A percentile compares a stretch with the other conserved stretches of the same genome.
Conservation (phyloP, 1,140 invertebrate species). For the Trichonephila clavipes region DNA sequence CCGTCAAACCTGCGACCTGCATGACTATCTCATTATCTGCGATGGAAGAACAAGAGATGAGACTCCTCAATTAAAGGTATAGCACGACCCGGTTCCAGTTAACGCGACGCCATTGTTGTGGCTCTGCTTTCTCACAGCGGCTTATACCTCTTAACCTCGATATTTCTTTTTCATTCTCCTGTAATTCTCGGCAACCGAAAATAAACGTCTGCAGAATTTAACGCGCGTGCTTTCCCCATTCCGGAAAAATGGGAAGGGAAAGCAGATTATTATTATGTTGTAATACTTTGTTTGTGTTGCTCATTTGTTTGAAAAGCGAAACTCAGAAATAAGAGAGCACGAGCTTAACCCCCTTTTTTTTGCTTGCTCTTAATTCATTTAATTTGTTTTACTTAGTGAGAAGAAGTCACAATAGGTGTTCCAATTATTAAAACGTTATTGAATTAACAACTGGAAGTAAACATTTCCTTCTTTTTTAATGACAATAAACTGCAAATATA, state of each 20-base stretch:
- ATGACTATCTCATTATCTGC: constrained; percentile 21
- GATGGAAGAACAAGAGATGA: neutral
- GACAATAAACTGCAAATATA: no score
- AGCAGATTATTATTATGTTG: neutral
- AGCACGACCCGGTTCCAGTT: constrained; percentile 36
- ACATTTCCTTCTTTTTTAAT: no score
- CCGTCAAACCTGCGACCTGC: constrained; percentile 17
- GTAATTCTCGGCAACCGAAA: constrained; percentile 9
- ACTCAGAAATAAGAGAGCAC: neutral
- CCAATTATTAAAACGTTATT: neutral
- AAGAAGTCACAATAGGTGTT: neutral
- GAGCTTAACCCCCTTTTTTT: neutral
- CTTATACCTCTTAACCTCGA: constrained; percentile 37
- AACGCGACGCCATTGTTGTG: neutral
- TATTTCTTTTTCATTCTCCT: neutral
- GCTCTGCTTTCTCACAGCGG: constrained; percentile 27
- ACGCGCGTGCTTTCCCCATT: neutral
- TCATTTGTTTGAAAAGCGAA: neutral
- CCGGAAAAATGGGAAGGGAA: neutral
- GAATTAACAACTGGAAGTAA: no score
- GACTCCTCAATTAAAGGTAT: constrained; percentile 15
- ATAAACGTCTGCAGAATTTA: neutral
- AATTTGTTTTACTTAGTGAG: neutral
- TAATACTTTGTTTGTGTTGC: neutral
- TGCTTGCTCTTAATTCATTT: neutral